Evolutionary conservation across 1,140 invertebrate species (phyloP), one percentile per base, ranked within the genome.

Genomic region (Leptonema lineaticorne): DNA sequence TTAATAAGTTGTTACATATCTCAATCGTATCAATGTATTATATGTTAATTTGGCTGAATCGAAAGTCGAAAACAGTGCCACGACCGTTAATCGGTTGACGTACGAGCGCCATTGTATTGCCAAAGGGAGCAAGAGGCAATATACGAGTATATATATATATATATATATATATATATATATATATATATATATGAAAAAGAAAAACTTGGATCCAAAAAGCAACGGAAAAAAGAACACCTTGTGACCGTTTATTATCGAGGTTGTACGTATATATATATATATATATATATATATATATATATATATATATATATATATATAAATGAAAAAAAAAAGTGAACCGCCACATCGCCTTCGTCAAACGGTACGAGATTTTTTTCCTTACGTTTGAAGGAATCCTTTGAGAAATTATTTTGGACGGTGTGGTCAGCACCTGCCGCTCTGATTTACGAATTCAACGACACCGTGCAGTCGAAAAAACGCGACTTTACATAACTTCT

Each of bases 371-470:
- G 50, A 53, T 53, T 53, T 53, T 53, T 53, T 53, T 53, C 16
- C 11, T 16, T 16, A 41, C 20, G 37, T 22, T 2, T 48, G 46
- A 20, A 6, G 50, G 50, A 53, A 53, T 53, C 50, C 50, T 53
- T 53, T 53, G 50, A 53, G 18, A 41, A 41, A 41, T 41, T 41
- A 41, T 41, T 41, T 41, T 16, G 37, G 37, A 16, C 11, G 16
- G 37, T 16, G 37, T 41, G 37, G 11, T 41, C 18, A 53, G 22
- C 50, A 53, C 50, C 50, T 53, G 50, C 50, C 50, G 50, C 50
- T 53, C 50, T 53, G 50, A 53, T 53, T 53, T 53, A 53, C 50
- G 50, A 53, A 53, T 53, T 26, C 7, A 48, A 20, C 50, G 50
- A 53, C 20, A 53, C 46, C 41, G 22, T 20, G n/a, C 46, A n/a